phyloP scores from a whole-genome alignment of 1,140 invertebrate species.

The Coelopa frigida region DNA sequence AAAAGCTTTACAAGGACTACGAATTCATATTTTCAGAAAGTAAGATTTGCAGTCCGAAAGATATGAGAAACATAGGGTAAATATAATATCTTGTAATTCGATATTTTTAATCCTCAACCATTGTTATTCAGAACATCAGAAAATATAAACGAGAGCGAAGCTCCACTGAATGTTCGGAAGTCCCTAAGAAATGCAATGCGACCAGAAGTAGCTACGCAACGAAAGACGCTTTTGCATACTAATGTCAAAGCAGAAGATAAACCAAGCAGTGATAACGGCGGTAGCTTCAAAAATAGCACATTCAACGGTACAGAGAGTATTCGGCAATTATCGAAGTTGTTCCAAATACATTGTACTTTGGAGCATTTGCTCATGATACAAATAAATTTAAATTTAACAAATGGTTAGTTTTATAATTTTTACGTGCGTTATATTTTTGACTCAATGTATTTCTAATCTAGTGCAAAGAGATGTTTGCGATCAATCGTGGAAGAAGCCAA shows the following conservation, averaged over 20 bases:
- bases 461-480: conserved; percentile 34
- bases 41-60: conserved; percentile 32
- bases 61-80: conserved; percentile 20
- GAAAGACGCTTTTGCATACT: conserved; percentile 35
- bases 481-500: conserved; percentile 25
- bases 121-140: too few relatives aligned
- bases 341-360: conserved; percentile 36
- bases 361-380: conserved; percentile 42
- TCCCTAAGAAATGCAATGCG: conserved; percentile 35
- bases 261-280: conserved; percentile 22
- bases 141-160: conserved; percentile 6
- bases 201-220: conserved; percentile 12
- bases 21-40: conserved; percentile 41
- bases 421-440: not conserved
- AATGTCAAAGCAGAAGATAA: conserved; percentile 13
- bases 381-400: conserved; percentile 36
- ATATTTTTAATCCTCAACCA: not conserved
- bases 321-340: conserved; percentile 24
- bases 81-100: conserved; percentile 10
- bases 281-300: conserved; percentile 39
- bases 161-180: conserved; percentile 35
- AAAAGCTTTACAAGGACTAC: conserved; percentile 41
- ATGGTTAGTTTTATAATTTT: conserved; percentile 19
- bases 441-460: conserved; percentile 6
- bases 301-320: conserved; percentile 32